phyloP scores from a whole-genome alignment of 1,140 invertebrate species.

The Caenorhabditis latens region DNA sequence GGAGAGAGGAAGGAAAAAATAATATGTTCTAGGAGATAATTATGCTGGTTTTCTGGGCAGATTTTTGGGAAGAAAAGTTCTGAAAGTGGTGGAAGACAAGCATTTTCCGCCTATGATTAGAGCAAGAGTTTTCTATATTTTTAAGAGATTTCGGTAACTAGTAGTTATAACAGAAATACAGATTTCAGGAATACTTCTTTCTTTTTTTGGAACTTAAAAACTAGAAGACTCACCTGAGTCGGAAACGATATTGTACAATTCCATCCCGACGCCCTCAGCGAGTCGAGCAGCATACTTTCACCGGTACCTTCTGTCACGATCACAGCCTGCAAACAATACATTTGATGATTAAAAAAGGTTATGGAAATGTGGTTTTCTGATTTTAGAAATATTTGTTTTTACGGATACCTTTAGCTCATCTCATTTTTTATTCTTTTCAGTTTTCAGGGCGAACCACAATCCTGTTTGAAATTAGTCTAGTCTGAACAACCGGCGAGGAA shows the following conservation, averaged over 20 bases:
- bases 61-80: neutral
- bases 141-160: too few species aligned
- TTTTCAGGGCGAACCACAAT: too few species aligned
- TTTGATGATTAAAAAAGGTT: neutral
- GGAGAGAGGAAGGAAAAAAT: neutral
- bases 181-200: neutral
- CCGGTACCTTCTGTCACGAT: slow-evolving; percentile 42
- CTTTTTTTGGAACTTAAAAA: neutral
- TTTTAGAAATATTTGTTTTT: too few species aligned
- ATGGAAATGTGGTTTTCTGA: too few species aligned
- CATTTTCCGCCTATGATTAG: too few species aligned
- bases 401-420: too few species aligned
- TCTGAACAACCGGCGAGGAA: too few species aligned
- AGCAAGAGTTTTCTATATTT: neutral
- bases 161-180: neutral
- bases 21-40: neutral
- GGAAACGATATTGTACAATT: slow-evolving; percentile 51
- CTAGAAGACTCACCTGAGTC: neutral
- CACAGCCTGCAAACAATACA: slow-evolving; percentile 34
- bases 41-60: neutral
- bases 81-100: neutral
- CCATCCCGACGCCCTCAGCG: slow-evolving; percentile 36
- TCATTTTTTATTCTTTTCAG: too few species aligned
- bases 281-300: slow-evolving; percentile 55
- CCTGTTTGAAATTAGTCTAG: too few species aligned